Conservation (phyloP, 2,113 vertebrate species). For the Crotalus helleri region DNA sequence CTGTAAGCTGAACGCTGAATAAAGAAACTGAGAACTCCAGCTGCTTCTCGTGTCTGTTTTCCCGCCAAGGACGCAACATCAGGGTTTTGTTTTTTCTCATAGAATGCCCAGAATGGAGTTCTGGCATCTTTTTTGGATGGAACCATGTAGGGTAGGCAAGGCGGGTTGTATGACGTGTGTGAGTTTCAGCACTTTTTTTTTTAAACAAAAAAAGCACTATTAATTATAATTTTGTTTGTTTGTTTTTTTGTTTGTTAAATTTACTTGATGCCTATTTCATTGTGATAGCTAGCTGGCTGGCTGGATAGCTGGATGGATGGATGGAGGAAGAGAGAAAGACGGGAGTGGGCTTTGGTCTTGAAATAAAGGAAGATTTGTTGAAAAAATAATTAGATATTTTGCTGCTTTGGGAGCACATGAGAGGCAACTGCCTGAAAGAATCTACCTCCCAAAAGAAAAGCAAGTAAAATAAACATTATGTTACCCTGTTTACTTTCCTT, state of each 20-base stretch:
- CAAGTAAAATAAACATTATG: slow-evolving; percentile 28
- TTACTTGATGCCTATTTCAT: not conserved
- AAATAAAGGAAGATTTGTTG: not conserved
- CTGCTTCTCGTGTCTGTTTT: too few species aligned
- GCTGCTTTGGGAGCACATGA: not conserved
- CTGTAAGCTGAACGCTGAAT: too few species aligned
- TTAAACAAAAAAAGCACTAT: too few species aligned
- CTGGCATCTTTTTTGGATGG: too few species aligned
- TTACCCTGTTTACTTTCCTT: slow-evolving; percentile 41
- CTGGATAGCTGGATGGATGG: not conserved
- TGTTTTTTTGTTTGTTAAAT: not conserved
- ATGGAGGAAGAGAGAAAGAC: not conserved
- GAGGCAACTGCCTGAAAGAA: slow-evolving; percentile 30
- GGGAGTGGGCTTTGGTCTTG: not conserved
- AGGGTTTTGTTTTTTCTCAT: too few species aligned
- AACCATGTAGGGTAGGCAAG: too few species aligned
- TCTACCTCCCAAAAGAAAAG: slow-evolving; percentile 26
- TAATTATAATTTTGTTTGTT: slow-evolving; percentile 12
- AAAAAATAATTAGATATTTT: slow-evolving; percentile 26
- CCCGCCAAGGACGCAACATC: too few species aligned
- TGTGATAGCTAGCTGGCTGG: not conserved
- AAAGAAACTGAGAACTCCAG: too few species aligned
- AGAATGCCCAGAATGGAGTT: too few species aligned
- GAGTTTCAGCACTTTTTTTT: too few species aligned
- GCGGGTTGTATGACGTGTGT: too few species aligned